phyloP scores from a whole-genome alignment of 2,113 vertebrate species.

The Tyto alba region DNA sequence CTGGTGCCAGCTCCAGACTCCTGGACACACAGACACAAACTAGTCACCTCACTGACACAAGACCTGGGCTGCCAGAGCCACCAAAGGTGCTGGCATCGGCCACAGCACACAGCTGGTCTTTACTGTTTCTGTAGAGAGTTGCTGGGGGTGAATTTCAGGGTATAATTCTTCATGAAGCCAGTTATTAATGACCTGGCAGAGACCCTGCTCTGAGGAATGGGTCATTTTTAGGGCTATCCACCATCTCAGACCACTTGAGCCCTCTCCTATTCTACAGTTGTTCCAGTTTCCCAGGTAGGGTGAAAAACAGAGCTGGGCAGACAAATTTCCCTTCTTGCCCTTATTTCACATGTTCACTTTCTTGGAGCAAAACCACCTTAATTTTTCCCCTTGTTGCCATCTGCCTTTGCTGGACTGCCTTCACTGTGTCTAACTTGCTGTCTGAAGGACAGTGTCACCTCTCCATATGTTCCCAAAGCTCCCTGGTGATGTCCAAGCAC shows the following conservation, averaged over 20 bases:
- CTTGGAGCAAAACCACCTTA: neutral
- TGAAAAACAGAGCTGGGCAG: neutral
- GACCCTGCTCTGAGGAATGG: neutral
- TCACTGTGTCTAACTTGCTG: neutral
- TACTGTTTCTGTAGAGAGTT: neutral
- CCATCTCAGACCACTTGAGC: neutral
- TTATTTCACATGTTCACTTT: neutral
- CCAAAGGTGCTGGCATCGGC: neutral
- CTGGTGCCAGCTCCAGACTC: neutral
- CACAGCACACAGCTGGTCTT: neutral
- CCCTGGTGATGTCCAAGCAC: neutral
- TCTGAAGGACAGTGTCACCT: neutral
- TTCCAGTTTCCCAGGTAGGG: neutral
- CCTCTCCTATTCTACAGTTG: neutral
- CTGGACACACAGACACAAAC: rapidly evolving
- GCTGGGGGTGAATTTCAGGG: neutral
- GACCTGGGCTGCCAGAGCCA: neutral
- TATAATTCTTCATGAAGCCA: neutral
- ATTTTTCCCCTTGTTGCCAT: neutral
- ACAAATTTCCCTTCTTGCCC: neutral
- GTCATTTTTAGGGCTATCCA: neutral
- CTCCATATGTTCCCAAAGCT: rapidly evolving
- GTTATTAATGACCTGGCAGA: neutral
- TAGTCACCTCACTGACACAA: rapidly evolving
- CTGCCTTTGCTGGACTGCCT: neutral